Evolutionary conservation across 2,113 vertebrate species (phyloP).

Genomic region (Ceuthmochares aereus): DNA sequence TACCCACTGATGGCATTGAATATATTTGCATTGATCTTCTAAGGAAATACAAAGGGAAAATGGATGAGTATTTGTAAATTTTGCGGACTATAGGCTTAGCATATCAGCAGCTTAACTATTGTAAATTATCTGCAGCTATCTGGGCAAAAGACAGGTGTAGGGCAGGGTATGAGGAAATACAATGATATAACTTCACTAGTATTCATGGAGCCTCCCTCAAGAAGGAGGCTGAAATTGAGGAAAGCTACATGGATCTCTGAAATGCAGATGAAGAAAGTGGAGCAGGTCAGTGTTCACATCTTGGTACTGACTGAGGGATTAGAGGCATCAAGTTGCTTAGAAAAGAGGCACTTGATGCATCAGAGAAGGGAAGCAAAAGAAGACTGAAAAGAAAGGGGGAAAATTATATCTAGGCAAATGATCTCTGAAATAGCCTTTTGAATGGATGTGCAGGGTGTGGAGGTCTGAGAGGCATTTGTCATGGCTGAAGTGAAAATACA

Average conservation of each 20-base stretch:
- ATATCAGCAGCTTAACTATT: neutral
- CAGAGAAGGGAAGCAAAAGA: neutral
- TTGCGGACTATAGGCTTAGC: neutral
- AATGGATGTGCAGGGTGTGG: neutral
- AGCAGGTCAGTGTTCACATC: neutral
- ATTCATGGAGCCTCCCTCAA: neutral
- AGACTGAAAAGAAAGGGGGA: neutral
- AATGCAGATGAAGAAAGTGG: neutral
- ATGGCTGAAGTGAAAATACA: neutral
- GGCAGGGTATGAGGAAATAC: neutral
- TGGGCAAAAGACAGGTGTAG: neutral
- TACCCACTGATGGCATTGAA: neutral
- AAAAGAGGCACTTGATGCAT: neutral
- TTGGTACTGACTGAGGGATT: neutral
- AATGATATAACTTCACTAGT: neutral
- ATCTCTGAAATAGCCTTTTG: neutral
- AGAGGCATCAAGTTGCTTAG: neutral
- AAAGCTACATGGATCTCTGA: neutral
- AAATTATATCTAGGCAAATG: neutral
- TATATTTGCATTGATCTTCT: neutral
- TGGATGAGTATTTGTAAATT: neutral
- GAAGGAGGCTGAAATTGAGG: neutral
- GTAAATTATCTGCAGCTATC: neutral
- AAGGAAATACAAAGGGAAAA: neutral
- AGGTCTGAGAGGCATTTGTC: neutral